phyloP scores from a whole-genome alignment of 2,797 vertebrate species.

The Champsocephalus gunnari region DNA sequence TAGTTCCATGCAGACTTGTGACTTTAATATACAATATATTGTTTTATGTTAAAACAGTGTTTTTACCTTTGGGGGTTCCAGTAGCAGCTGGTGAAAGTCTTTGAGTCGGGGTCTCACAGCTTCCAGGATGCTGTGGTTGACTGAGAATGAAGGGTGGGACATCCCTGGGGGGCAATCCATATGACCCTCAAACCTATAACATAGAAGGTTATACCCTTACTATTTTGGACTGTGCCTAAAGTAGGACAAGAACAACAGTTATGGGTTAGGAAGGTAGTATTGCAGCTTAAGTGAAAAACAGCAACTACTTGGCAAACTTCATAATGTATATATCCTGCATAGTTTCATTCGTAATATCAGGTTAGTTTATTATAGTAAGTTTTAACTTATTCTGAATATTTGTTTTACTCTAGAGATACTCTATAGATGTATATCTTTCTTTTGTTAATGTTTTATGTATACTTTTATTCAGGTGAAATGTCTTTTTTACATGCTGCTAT shows the following conservation, averaged over 20 bases:
- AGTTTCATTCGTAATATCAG: too few relatives aligned
- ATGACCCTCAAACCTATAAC: conserved; percentile 94
- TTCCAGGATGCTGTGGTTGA: conserved; percentile 96
- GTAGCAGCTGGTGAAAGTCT: conserved; percentile 95
- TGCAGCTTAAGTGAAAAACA: not conserved
- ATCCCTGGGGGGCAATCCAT: conserved; percentile 96
- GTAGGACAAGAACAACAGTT: not conserved
- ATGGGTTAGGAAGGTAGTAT: not conserved
- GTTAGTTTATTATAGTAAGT: too few relatives aligned
- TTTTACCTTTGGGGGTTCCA: conserved; percentile 96
- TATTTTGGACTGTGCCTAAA: not conserved
- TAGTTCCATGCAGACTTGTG: not conserved
- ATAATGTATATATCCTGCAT: too few relatives aligned
- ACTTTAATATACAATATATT: not conserved
- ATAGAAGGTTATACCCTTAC: conserved; percentile 2
- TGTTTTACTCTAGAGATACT: too few relatives aligned
- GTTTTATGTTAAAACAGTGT: not conserved
- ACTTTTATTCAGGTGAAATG: too few relatives aligned
- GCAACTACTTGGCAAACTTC: too few relatives aligned
- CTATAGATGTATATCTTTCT: too few relatives aligned
- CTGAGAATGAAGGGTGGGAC: conserved; percentile 92
- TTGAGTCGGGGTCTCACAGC: conserved; percentile 94
- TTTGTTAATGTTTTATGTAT: too few relatives aligned
- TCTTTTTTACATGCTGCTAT: too few relatives aligned
- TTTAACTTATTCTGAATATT: too few relatives aligned